Conservation (phyloP, 2,113 vertebrate genomes). For the Corapipo altera region DNA sequence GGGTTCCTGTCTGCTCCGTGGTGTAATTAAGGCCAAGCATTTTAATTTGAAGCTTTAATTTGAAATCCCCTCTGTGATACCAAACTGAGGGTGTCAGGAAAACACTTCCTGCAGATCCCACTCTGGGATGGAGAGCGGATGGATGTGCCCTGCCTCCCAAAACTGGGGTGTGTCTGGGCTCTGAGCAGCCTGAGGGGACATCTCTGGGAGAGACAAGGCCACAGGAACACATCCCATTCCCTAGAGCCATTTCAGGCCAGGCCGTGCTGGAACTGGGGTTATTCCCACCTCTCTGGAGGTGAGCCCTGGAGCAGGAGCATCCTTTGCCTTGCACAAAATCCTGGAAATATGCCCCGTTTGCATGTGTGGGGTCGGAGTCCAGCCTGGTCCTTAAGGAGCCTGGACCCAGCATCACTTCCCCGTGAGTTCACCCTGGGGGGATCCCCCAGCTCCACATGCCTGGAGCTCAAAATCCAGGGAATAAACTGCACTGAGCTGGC, state of each 20-base stretch:
- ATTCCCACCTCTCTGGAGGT: neutral
- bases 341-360: rapidly evolving
- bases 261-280: neutral
- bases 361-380: rapidly evolving
- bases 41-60: neutral
- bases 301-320: neutral
- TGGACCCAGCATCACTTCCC: neutral
- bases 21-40: neutral
- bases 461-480: neutral
- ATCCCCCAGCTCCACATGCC: rapidly evolving
- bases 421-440: rapidly evolving
- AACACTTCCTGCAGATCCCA: rapidly evolving
- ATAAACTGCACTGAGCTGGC: neutral
- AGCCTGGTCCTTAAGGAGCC: neutral
- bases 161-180: neutral
- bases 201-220: rapidly evolving
- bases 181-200: neutral
- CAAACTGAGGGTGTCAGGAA: rapidly evolving
- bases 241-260: neutral
- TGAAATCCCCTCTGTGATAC: rapidly evolving
- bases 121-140: rapidly evolving
- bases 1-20: rapidly evolving
- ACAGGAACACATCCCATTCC: neutral
- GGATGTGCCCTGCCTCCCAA: neutral
- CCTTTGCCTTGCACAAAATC: neutral